These are phyloP conservation scores for Trichacis sp. DNA, from an alignment of 2,888 invertebrate species.

Conservation along the genomic window DNA sequence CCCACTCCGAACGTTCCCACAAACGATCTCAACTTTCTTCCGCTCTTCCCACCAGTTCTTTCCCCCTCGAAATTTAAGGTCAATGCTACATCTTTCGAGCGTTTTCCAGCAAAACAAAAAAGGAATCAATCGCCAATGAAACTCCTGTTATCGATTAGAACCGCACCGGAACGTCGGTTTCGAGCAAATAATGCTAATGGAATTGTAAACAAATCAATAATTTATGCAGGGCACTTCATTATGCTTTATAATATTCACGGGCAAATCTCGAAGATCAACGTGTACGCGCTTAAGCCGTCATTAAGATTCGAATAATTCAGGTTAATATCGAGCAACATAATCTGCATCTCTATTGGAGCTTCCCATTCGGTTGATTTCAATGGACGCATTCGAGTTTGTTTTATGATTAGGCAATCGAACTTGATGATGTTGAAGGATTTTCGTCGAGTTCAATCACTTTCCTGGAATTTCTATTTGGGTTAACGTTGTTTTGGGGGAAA, in stretches of 20 bases:
- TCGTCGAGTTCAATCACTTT: not conserved
- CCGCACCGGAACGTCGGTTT: not conserved
- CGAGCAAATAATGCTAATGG: constrained; percentile 7
- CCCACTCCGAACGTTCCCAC: constrained; percentile 53
- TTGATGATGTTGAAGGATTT: constrained; percentile 6
- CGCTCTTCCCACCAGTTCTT: constrained; percentile 42
- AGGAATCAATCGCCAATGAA: not conserved
- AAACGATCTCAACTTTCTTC: constrained; percentile 54
- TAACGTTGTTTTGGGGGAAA: not conserved
- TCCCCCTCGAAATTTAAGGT: constrained; percentile 32
- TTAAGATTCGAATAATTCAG: constrained; percentile 70
- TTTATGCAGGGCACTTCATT: constrained; percentile 63
- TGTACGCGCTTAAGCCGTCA: constrained; percentile 67
- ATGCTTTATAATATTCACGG: constrained; percentile 66
- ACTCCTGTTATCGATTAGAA: not conserved
- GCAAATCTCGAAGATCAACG: constrained; percentile 69
- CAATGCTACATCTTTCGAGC: constrained; percentile 25
- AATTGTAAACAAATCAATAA: constrained; percentile 32
- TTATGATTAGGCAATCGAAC: constrained; percentile 24
- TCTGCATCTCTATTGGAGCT: constrained; percentile 68
- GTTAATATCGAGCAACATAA: constrained; percentile 67
- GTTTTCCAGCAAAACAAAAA: not conserved
- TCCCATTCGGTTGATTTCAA: constrained; percentile 49
- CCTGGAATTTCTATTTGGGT: not conserved
- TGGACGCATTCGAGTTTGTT: no score